Conservation (phyloP, 2,113 vertebrate species). For the Scartelaos histophorus region DNA sequence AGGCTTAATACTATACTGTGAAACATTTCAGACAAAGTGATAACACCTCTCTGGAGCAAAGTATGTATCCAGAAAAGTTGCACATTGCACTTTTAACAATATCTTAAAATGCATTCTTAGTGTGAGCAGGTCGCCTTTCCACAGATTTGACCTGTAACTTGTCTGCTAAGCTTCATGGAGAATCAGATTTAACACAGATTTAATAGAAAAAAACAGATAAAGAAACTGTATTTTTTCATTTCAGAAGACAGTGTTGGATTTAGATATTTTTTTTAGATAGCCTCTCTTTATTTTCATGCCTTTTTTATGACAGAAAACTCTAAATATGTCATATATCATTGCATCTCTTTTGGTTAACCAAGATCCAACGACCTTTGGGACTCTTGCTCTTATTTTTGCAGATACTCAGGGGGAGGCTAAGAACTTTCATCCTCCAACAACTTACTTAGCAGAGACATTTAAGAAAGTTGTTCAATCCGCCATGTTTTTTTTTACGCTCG, state of each 20-base stretch:
- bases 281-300: neutral
- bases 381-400: neutral
- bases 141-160: neutral
- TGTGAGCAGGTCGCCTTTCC: neutral
- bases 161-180: neutral
- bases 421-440: neutral
- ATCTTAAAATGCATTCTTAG: too few species aligned
- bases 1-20: too few species aligned
- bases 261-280: neutral
- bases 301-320: neutral
- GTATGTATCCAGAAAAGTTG: too few species aligned
- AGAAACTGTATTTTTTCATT: neutral
- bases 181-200: too few species aligned
- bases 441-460: constrained; percentile 5
- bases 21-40: too few species aligned
- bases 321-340: neutral
- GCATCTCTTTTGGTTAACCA: neutral
- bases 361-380: neutral
- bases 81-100: too few species aligned
- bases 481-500: neutral
- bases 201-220: too few species aligned
- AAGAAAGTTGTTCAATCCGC: constrained; percentile 8
- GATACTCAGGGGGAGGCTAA: neutral
- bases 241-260: too few species aligned
- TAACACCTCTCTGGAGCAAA: too few species aligned